Conservation (phyloP, 2,888 invertebrate genomes). For the Athrips mouffetella region DNA sequence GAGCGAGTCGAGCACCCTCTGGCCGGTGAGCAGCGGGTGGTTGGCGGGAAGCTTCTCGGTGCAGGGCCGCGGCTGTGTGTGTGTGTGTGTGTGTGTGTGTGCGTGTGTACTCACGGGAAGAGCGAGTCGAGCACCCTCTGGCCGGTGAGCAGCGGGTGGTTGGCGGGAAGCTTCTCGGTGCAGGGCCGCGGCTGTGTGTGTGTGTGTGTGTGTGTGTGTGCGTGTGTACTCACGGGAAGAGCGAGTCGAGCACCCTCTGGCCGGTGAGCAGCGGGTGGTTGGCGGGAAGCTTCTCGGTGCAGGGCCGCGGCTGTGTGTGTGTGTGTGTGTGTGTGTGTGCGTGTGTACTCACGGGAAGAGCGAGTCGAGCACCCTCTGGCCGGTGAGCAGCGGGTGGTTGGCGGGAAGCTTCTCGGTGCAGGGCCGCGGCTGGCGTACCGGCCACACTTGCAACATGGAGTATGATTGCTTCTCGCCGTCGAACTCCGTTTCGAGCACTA, state of each 20-base stretch:
- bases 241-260: conserved; percentile 94
- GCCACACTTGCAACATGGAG: conserved; percentile 99
- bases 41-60: too few relatives aligned
- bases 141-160: too few relatives aligned
- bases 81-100: too few relatives aligned
- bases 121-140: too few relatives aligned
- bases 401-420: conserved; percentile 98
- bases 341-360: conserved; percentile 93
- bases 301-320: conserved; percentile 90
- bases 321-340: background rate
- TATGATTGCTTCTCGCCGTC: conserved; percentile 95
- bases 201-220: too few relatives aligned
- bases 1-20: too few relatives aligned
- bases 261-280: conserved; percentile 99
- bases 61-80: too few relatives aligned
- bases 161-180: too few relatives aligned
- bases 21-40: too few relatives aligned
- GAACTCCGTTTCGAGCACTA: conserved; percentile 99
- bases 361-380: conserved; percentile 98
- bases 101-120: too few relatives aligned
- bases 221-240: too few relatives aligned
- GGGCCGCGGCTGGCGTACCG: conserved; percentile 98
- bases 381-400: conserved; percentile 98
- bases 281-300: conserved; percentile 98
- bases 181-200: too few relatives aligned